phyloP scores from a whole-genome alignment of 2,797 vertebrate species.

The Leptoclinus maculatus region DNA sequence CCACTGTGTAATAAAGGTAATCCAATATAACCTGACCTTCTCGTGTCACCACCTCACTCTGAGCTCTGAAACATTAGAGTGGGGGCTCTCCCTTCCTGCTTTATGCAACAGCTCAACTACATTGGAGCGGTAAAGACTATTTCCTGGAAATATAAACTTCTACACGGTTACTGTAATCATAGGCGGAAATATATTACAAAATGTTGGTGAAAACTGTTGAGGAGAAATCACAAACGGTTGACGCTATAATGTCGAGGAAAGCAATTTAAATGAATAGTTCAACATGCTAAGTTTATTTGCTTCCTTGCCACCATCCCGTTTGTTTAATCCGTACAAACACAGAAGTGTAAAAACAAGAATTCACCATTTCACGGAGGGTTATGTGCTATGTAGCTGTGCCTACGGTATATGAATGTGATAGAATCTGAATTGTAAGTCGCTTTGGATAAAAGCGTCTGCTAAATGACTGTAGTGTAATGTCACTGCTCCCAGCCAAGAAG shows the following conservation, averaged over 20 bases:
- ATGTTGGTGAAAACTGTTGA: background rate
- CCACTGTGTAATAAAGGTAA: constrained; percentile 47
- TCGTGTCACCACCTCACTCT: constrained; percentile 43
- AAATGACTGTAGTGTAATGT: too few relatives aligned
- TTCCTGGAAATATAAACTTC: background rate
- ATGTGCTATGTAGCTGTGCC: background rate
- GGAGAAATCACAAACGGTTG: background rate
- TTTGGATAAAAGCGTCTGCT: too few relatives aligned
- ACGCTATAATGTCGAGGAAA: background rate
- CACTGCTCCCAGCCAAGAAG: background rate
- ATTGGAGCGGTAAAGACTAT: constrained; percentile 7
- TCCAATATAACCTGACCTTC: constrained; percentile 60
- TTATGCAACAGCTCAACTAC: constrained; percentile 48
- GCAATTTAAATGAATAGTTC: background rate
- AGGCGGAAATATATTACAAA: background rate
- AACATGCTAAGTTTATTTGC: rapidly evolving
- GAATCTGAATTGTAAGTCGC: too few relatives aligned
- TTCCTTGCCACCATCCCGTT: background rate
- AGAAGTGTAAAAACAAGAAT: background rate
- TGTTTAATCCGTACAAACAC: background rate
- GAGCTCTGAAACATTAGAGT: constrained; percentile 51
- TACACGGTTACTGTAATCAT: background rate
- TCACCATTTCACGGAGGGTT: background rate
- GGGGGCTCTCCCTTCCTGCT: constrained; percentile 18
- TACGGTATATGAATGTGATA: too few relatives aligned